phyloP scores from a whole-genome alignment of 2,797 vertebrate species.

The Buceros bicornis region DNA sequence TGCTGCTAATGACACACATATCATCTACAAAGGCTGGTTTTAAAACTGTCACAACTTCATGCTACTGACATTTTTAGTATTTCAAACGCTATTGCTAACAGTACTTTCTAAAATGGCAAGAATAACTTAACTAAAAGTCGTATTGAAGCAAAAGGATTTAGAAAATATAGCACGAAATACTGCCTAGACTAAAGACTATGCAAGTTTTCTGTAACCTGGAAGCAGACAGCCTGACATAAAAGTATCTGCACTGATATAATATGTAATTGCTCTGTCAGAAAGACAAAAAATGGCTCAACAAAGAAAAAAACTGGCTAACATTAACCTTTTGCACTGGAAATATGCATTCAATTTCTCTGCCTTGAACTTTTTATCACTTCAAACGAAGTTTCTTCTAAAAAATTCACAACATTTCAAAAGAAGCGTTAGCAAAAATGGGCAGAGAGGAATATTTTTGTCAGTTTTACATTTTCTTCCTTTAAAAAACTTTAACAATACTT shows the following conservation, averaged over 20 bases:
- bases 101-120: background rate
- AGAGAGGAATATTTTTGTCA: background rate
- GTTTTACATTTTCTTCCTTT: slow-evolving; percentile 8
- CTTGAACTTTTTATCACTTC: background rate
- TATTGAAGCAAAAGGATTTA: background rate
- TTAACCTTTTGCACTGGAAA: slow-evolving; percentile 13
- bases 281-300: background rate
- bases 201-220: background rate
- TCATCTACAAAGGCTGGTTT: background rate
- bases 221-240: slow-evolving; percentile 9
- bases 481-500: slow-evolving; percentile 23
- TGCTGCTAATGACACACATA: background rate
- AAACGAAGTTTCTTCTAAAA: slow-evolving; percentile 4
- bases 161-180: background rate
- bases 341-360: background rate
- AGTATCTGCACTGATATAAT: background rate
- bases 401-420: background rate
- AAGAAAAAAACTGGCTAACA: background rate
- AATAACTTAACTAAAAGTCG: background rate
- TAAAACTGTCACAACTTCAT: slow-evolving; percentile 10
- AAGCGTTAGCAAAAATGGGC: background rate
- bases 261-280: slow-evolving; percentile 3
- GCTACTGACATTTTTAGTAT: background rate
- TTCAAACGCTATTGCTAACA: background rate
- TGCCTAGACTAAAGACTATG: background rate